A percentile compares a stretch with the other conserved stretches of the same genome.
Evolutionary conservation across 2,797 vertebrate species (phyloP).

Genomic region (Danionella dracula): DNA sequence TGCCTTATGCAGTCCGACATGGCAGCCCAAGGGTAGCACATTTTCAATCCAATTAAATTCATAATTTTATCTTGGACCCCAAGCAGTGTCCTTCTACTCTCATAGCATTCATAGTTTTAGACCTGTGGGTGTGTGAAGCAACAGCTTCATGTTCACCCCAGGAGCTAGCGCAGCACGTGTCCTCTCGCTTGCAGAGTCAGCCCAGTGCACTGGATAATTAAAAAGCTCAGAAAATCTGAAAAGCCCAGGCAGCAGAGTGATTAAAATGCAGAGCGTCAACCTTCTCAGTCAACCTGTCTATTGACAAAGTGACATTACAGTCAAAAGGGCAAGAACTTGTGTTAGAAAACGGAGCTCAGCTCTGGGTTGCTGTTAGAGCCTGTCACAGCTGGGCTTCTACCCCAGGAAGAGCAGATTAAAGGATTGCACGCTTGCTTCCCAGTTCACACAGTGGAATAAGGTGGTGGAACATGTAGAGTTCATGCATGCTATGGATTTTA

Average conservation of each 20-base stretch:
- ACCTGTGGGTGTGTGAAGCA: conserved; percentile 34
- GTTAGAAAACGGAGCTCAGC: conserved; percentile 27
- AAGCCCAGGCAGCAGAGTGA: conserved; percentile 27
- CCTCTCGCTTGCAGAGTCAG: conserved; percentile 25
- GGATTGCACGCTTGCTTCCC: not conserved
- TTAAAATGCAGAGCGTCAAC: conserved; percentile 44
- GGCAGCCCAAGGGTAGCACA: conserved; percentile 35
- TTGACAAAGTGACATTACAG: conserved; percentile 41
- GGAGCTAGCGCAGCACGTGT: conserved; percentile 30
- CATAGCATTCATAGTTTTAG: conserved; percentile 21
- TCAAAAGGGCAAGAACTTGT: conserved; percentile 33
- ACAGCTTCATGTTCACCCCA: conserved; percentile 28
- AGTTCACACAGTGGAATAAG: not conserved
- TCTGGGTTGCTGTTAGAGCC: conserved; percentile 1
- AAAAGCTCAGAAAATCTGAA: conserved; percentile 32
- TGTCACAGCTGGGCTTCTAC: conserved; percentile 6
- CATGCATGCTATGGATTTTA: not conserved
- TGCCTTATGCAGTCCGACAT: conserved; percentile 46
- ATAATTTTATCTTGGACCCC: conserved; percentile 41
- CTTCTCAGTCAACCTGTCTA: conserved; percentile 34
- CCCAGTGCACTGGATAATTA: conserved; percentile 42
- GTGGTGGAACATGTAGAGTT: not conserved
- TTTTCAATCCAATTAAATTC: conserved; percentile 49
- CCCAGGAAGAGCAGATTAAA: conserved; percentile 27
- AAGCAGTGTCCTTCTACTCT: conserved; percentile 31